Evolutionary conservation across 2,888 invertebrate genomes (phyloP), one percentile per base, ranked within the genome.

Genomic region (Deilephila porcellus): DNA sequence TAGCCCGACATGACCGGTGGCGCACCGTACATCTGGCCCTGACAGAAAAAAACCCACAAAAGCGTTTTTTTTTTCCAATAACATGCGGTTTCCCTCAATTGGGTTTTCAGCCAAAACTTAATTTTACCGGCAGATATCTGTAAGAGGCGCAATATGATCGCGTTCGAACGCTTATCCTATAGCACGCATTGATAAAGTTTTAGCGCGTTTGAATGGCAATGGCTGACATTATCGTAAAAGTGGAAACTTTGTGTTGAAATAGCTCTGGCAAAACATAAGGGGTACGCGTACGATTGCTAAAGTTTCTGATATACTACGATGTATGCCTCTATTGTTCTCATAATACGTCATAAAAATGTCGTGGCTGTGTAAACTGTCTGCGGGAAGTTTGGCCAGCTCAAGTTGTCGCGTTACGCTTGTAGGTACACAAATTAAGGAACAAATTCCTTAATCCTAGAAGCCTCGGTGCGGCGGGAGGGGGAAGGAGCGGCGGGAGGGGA

Each of bases 171-270:
- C 90, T 92, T 92, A 93, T 93, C 93, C 93, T 89, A 90, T 90
- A 90, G 88, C 92, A 91, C 92, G 91, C 93, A 93, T 92, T 93
- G 93, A 93, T 93, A 93, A 94, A 94, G 92, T 94, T 94, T 91
- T 89, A 91, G 90, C 93, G 91, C 89, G 92, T 93, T 92, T 92
- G 93, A 93, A 94, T 93, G 93, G 93, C 93, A 94, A 94, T 91
- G 93, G 92, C 93, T 92, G 93, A 91, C 93, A 94, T 94, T 94
- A 94, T 93, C 94, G 94, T 94, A 93, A 94, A 94, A 93, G 93
- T 91, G 87, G 91, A 87, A 93, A 94, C 92, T 94, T 93, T 91
- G 90, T 88, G 91, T 91, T 88, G 91, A 87, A 93, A 93, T 89
- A 90, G 93, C 93, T 88, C 86, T 87, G 85, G 83, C 92, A 88